Conservation (phyloP, 1,140 invertebrate genomes). For the Lordiphosa mommai region DNA sequence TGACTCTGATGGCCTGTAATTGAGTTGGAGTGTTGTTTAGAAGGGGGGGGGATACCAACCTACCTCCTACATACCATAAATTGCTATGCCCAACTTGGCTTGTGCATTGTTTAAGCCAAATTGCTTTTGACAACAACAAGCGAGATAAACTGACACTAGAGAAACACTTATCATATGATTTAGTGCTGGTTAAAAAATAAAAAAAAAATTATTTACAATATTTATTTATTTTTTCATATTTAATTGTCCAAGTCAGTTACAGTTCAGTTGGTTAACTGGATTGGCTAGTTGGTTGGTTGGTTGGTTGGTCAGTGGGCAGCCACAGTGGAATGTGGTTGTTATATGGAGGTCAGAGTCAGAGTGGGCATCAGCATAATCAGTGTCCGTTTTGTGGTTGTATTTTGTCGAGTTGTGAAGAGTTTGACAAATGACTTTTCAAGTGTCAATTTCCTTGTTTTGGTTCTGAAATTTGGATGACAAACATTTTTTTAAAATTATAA, state of each 20-base stretch:
- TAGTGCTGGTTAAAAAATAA: conserved; percentile 3
- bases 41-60: background rate
- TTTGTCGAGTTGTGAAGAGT: background rate
- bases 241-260: conserved; percentile 5
- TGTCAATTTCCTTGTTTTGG: conserved; percentile 9
- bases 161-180: conserved; percentile 10
- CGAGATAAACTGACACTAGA: conserved; percentile 7
- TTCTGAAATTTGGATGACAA: conserved; percentile 12
- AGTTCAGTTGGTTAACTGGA: conserved; percentile 12
- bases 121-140: conserved; percentile 12
- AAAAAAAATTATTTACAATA: background rate
- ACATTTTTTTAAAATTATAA: no score
- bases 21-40: conserved; percentile 4
- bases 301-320: conserved; percentile 4
- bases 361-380: conserved; percentile 10
- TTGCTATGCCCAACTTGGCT: conserved; percentile 8
- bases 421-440: conserved; percentile 13
- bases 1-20: conserved; percentile 7
- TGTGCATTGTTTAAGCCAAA: conserved; percentile 11
- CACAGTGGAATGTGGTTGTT: background rate
- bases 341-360: conserved; percentile 1
- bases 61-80: conserved; percentile 5
- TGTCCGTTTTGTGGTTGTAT: conserved; percentile 4
- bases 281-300: conserved; percentile 1
- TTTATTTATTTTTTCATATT: background rate